Base-by-base conservation (phyloP, 2,888 invertebrate species). In the Teleiodes luculella region DNA sequence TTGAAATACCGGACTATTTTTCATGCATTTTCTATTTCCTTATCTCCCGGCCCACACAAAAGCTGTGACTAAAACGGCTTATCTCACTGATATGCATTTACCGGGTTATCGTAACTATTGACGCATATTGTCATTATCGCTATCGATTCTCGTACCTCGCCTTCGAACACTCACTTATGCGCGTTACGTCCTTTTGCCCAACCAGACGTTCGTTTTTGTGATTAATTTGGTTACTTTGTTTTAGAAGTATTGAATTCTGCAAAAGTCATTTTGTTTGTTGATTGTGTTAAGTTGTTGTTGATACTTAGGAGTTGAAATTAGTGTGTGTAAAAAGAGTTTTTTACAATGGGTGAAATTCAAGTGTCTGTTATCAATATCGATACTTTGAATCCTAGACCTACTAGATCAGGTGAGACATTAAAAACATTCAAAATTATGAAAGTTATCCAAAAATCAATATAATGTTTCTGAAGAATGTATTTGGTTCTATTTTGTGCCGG, bases 101-200 rank as follows among this genome's bases (percentile, higher is more conserved):
- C 65, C 70, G 51, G 62, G 75, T 69, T 84, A 84, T 84, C 83
- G 60, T 24, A 13, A 6, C 41, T 74, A 80, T 83, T 85, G 86
- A 86, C 86, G 85, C 85, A 84, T 78, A n/a, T 80, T 41, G 18
- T 20, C 18, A 41, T 18, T 59, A 66, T 67, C 68, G 54, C 24
- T 24, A 36, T 36, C 13, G 8, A 11, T 16, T 69, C 78, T 82
- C 76, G 74, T 75, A 68, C 41, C 53, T 5, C 11, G 20, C 39
- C 52, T 47, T 18, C 6, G n/a, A 28, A 41, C 20, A 8, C 24
- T 43, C n/a, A 43, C 28, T 43, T 13, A 28, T 13, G 13, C 20
- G 28, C 20, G 13, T n/a, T 43, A 28, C 14, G 10, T 11, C 28
- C 13, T 43, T 43, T 43, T 43, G 43, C n/a, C n/a, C 7, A 4